phyloP scores from a whole-genome alignment of 1,140 invertebrate species.

The Orchestia grillus region DNA sequence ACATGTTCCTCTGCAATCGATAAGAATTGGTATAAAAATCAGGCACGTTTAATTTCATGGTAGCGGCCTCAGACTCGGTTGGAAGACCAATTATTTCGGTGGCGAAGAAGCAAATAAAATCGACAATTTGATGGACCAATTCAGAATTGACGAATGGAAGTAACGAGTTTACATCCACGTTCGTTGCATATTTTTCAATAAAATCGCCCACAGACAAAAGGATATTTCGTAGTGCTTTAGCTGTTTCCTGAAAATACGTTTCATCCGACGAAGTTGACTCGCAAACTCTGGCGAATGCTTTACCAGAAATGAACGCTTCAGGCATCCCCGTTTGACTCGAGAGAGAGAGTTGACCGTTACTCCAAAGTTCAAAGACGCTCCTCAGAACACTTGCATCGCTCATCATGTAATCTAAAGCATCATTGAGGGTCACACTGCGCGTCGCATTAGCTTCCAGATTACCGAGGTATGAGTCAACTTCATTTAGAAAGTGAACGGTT shows the following conservation, averaged over 20 bases:
- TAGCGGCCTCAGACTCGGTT: neutral
- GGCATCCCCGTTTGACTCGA: neutral
- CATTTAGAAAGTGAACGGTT: neutral
- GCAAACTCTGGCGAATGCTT: neutral
- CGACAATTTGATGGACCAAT: neutral
- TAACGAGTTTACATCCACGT: neutral
- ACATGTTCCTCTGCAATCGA: neutral
- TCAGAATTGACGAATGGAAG: neutral
- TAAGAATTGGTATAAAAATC: neutral
- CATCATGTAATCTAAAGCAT: neutral
- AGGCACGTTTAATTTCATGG: neutral
- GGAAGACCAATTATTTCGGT: neutral
- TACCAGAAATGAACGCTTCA: neutral
- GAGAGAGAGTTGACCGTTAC: no score
- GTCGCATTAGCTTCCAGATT: neutral
- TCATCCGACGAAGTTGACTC: neutral
- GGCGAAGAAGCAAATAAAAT: slow-evolving; percentile 11
- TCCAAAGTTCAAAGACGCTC: neutral
- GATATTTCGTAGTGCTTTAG: neutral
- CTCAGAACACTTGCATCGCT: neutral
- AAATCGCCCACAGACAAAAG: neutral
- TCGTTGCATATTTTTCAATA: neutral
- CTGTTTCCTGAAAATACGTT: neutral
- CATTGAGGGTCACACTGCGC: neutral
- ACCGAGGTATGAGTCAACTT: neutral